Evolutionary conservation across 2,113 vertebrate genomes (phyloP).

Genomic region (Carollia perspicillata): DNA sequence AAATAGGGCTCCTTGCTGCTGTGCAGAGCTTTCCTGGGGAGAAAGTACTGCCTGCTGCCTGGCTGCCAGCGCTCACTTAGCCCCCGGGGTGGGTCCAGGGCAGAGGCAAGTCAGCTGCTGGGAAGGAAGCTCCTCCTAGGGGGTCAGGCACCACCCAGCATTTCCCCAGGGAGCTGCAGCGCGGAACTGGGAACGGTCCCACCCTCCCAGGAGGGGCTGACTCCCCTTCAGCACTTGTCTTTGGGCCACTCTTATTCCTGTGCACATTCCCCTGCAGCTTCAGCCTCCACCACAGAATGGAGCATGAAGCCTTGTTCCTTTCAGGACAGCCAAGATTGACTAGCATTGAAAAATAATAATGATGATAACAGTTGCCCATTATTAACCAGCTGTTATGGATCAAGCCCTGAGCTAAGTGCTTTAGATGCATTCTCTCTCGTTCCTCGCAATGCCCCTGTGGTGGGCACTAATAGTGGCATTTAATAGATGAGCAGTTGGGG

Average conservation of each 20-base stretch:
- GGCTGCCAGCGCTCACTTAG: neutral
- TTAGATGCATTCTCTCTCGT: neutral
- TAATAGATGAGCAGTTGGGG: neutral
- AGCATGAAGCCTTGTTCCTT: neutral
- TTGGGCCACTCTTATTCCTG: neutral
- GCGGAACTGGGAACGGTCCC: neutral
- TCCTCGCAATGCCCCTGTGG: neutral
- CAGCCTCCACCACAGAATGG: neutral
- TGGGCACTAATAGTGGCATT: neutral
- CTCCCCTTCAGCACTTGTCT: neutral
- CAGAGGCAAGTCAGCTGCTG: neutral
- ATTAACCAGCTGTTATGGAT: conserved; percentile 22
- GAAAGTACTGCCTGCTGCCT: neutral
- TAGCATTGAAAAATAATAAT: conserved; percentile 28
- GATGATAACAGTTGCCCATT: neutral
- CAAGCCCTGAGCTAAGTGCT: neutral
- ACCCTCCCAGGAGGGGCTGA: neutral
- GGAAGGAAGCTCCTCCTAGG: neutral
- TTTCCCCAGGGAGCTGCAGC: neutral
- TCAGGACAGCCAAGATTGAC: neutral
- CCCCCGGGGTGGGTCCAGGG: neutral
- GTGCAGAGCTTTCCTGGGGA: neutral
- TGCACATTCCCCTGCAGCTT: neutral
- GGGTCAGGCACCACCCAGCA: neutral
- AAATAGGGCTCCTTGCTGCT: conserved; percentile 24